Conservation (phyloP, 2,797 vertebrate genomes). For the Xiphophorus birchmanni region DNA sequence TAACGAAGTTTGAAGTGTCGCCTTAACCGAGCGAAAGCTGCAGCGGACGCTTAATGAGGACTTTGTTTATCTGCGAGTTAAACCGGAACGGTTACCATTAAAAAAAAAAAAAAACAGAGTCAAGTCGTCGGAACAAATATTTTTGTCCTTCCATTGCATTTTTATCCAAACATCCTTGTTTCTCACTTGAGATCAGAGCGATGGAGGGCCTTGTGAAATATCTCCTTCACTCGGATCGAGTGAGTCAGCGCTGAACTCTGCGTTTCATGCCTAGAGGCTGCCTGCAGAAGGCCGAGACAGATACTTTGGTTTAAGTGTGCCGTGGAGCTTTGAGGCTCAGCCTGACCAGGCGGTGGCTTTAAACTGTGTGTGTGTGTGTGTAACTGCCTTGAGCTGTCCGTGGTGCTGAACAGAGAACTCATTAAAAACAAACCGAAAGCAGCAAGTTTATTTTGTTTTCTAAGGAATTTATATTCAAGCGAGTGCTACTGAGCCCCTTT, state of each 20-base stretch:
- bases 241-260: conserved; percentile 36
- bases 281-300: conserved; percentile 41
- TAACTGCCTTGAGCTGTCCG: conserved; percentile 46
- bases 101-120: background rate
- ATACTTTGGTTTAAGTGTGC: conserved; percentile 40
- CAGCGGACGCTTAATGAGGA: conserved; percentile 25
- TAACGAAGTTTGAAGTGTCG: conserved; percentile 40
- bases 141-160: conserved; percentile 6
- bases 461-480: conserved; percentile 6
- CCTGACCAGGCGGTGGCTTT: conserved; percentile 37
- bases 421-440: conserved; percentile 40
- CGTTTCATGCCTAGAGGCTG: conserved; percentile 29
- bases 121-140: background rate
- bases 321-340: conserved; percentile 41
- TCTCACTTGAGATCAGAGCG: conserved; percentile 24
- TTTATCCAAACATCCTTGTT: conserved; percentile 12
- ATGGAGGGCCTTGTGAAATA: conserved; percentile 27
- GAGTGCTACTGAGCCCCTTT: background rate
- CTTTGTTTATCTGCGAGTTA: conserved; percentile 15
- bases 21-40: conserved; percentile 11
- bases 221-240: conserved; percentile 42
- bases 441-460: conserved; percentile 5
- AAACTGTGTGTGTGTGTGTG: background rate
- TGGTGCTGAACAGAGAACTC: conserved; percentile 59
- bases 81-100: conserved; percentile 4